Conservation (phyloP, 2,888 invertebrate genomes). For the Aromia moschata region DNA sequence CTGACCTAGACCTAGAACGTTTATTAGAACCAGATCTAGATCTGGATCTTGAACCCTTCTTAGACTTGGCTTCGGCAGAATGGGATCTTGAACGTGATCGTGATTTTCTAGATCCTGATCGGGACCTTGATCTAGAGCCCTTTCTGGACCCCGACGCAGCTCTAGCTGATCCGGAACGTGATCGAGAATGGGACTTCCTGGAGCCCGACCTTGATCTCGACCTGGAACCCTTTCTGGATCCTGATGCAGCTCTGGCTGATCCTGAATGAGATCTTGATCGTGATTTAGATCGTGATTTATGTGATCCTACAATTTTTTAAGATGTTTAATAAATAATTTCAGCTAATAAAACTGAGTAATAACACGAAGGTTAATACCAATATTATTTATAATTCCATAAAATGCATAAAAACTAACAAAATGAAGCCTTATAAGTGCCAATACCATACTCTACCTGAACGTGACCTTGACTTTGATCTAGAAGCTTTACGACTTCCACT, state of each 20-base stretch:
- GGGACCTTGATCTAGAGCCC: too few relatives aligned
- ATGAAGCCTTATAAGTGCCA: neutral
- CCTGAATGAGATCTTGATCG: slow-evolving; percentile 41
- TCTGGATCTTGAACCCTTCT: slow-evolving; percentile 36
- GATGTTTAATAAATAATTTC: too few relatives aligned
- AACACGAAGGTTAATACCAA: too few relatives aligned
- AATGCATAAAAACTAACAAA: too few relatives aligned
- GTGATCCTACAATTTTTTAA: too few relatives aligned
- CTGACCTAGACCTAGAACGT: slow-evolving; percentile 40
- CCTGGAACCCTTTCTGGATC: slow-evolving; percentile 38
- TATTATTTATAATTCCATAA: neutral
- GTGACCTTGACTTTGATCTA: slow-evolving; percentile 46
- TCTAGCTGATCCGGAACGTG: slow-evolving; percentile 48
- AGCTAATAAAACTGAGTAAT: too few relatives aligned
- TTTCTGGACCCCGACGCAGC: too few relatives aligned
- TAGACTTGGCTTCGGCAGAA: slow-evolving; percentile 40
- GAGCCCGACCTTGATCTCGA: slow-evolving; percentile 31
- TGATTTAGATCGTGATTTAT: slow-evolving; percentile 48
- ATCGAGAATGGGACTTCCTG: neutral
- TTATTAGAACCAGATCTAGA: slow-evolving; percentile 35
- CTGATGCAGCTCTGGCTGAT: slow-evolving; percentile 33
- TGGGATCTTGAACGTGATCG: slow-evolving; percentile 47
- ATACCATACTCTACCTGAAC: slow-evolving; percentile 34
- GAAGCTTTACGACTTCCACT: slow-evolving; percentile 31
- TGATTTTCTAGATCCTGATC: slow-evolving; percentile 33